phyloP scores from a whole-genome alignment of 2,797 vertebrate species.

The Stomatorhinus walkeri region DNA sequence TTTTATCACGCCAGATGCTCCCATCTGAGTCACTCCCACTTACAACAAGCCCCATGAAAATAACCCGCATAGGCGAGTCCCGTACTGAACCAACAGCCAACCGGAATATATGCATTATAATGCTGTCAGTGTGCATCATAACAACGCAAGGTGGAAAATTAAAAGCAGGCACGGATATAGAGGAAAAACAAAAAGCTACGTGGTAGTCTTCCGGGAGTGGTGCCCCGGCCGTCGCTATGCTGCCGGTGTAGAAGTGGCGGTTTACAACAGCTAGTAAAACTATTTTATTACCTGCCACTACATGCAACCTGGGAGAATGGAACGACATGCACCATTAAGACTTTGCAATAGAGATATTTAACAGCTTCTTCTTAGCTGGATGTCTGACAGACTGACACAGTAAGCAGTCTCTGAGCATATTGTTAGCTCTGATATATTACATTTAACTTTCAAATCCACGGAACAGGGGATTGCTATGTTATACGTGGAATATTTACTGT shows the following conservation, averaged over 20 bases:
- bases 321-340: conserved; percentile 30
- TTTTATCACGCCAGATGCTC: neutral
- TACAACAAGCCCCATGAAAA: conserved; percentile 1
- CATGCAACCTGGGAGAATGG: conserved; percentile 31
- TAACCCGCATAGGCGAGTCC: neutral
- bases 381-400: conserved; percentile 17
- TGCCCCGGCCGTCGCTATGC: conserved; percentile 31
- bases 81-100: neutral
- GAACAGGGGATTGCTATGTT: neutral
- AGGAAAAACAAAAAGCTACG: conserved; percentile 42
- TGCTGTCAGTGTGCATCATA: neutral
- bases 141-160: conserved; percentile 40
- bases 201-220: neutral
- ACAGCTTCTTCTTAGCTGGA: conserved; percentile 7
- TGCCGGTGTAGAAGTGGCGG: conserved; percentile 34
- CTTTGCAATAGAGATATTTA: conserved; percentile 30
- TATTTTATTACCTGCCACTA: conserved; percentile 48
- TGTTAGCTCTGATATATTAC: conserved; percentile 13
- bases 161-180: conserved; percentile 44
- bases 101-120: neutral
- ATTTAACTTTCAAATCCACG: neutral
- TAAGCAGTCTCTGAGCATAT: conserved; percentile 10
- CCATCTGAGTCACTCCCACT: neutral
- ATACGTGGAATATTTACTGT: neutral
- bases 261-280: conserved; percentile 54